phyloP scores from a whole-genome alignment of 2,113 vertebrate genomes.

The Shinisaurus crocodilurus region DNA sequence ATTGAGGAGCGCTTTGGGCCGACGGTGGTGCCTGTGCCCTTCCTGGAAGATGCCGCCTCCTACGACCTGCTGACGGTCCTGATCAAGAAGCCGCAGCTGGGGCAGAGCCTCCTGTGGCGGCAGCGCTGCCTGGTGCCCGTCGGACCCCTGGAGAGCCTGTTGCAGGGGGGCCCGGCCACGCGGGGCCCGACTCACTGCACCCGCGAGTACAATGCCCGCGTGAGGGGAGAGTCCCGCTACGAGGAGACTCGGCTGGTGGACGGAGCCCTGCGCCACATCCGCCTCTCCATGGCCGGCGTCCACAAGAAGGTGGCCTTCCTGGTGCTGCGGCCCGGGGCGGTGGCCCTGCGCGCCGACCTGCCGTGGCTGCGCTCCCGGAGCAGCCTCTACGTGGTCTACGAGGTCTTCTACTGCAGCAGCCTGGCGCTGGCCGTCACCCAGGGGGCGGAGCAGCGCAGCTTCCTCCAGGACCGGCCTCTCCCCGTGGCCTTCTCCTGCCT shows the following conservation, averaged over 20 bases:
- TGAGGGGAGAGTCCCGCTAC: conserved; percentile 59
- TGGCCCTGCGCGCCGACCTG: conserved; percentile 60
- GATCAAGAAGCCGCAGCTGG: conserved; percentile 61
- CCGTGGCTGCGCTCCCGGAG: conserved; percentile 70
- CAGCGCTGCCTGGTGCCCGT: conserved; percentile 18
- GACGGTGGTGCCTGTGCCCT: conserved; percentile 67
- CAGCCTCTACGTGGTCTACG: conserved; percentile 73
- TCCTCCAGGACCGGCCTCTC: conserved; percentile 51
- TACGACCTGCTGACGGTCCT: conserved; percentile 72
- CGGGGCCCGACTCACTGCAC: conserved; percentile 63
- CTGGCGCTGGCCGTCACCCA: conserved; percentile 46
- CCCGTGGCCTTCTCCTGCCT: conserved; percentile 74
- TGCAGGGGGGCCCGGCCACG: not conserved
- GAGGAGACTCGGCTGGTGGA: conserved; percentile 71
- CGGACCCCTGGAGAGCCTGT: not conserved
- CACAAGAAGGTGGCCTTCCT: conserved; percentile 68
- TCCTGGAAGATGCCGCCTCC: conserved; percentile 67
- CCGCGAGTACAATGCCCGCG: conserved; percentile 60
- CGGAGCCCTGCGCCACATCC: conserved; percentile 64
- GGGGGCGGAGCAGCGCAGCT: conserved; percentile 39
- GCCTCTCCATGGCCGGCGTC: conserved; percentile 62
- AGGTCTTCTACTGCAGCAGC: conserved; percentile 71
- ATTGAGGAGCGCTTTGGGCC: conserved; percentile 65
- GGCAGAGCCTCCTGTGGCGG: conserved; percentile 47
- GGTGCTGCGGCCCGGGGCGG: not conserved